Evolutionary conservation across 2,888 invertebrate genomes (phyloP), one percentile per base, ranked within the genome.

Genomic region (Apotomis betuletana): DNA sequence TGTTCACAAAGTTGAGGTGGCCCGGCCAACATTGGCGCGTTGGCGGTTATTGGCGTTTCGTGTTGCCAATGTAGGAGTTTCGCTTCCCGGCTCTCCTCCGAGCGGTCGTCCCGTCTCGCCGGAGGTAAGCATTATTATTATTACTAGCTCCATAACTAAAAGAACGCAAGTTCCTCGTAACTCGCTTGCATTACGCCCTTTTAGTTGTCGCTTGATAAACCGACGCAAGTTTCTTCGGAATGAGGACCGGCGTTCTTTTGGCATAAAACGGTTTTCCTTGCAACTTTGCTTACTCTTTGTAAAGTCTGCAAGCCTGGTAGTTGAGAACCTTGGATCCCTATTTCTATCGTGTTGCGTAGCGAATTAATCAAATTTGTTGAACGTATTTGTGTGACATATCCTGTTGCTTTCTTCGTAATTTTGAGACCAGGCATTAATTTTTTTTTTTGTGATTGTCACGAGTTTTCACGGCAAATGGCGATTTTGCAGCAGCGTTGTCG

Each of bases 101-200:
- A 72, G 62, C 72, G 72, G 72, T 72, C 72, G 72, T 72, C 72
- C 72, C 72, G 63, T 72, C 72, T 55, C 70, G 70, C 61, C 70
- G 15, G 72, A 72, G 72, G 72, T 72, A 63, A 72, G 72, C 63
- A 68, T 68, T 68, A 58, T 68, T 68, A 61, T 71, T 68, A 70
- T 58, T 67, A 61, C 70, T 61, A 51, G 5, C 55, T 57, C 46
- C 46, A 15, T 57, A n/a, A n/a, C 65, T 65, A 65, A 46, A 65
- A 55, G 27, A 57, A 4, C 27, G 12, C 46, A 57, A 65, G 65
- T 15, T 46, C 4, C 55, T 27, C 27, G 5, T 4, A 57, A 36
- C 13, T n/a, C 12, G n/a, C 55, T 8, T 36, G 57, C 55, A 27
- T 46, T 57, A 46, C 55, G 46, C 55, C 46, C 46, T 64, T 64